A percentile compares a stretch with the other conserved stretches of the same genome.
phyloP scores from a whole-genome alignment of 2,113 vertebrate species.

The Seriola aureovittata region DNA sequence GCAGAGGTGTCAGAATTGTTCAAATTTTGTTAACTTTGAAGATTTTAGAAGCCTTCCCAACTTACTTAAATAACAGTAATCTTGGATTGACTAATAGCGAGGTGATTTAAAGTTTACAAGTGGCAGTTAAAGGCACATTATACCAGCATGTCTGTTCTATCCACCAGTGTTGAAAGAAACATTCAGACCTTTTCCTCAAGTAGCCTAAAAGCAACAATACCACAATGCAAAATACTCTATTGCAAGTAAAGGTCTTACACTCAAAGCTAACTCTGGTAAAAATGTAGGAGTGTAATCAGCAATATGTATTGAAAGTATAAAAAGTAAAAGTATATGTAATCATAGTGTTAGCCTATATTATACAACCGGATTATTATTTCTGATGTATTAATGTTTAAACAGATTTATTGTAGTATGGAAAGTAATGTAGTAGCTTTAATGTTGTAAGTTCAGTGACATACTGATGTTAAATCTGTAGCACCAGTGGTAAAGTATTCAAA shows the following conservation, averaged over 20 bases:
- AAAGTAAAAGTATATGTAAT: too few species aligned
- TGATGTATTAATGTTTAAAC: background rate
- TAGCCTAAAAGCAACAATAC: background rate
- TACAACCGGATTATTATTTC: background rate
- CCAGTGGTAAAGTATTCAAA: background rate
- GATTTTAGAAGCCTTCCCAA: background rate
- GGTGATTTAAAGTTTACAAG: background rate
- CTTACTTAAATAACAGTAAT: background rate
- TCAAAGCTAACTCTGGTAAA: background rate
- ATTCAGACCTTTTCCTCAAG: background rate
- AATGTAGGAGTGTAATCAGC: background rate
- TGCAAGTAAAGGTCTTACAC: background rate
- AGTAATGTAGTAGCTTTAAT: background rate
- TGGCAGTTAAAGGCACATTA: background rate
- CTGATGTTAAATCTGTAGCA: background rate
- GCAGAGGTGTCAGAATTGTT: slow-evolving; percentile 57
- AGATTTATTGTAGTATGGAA: background rate
- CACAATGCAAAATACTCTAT: too few species aligned
- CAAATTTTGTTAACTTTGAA: slow-evolving; percentile 5
- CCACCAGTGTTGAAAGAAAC: background rate
- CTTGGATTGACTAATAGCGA: background rate
- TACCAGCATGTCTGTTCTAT: background rate
- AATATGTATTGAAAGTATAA: background rate
- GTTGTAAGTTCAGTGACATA: background rate
- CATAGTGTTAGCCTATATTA: background rate